Conservation (phyloP, 2,888 invertebrate species). For the Seladonia tumulorum region DNA sequence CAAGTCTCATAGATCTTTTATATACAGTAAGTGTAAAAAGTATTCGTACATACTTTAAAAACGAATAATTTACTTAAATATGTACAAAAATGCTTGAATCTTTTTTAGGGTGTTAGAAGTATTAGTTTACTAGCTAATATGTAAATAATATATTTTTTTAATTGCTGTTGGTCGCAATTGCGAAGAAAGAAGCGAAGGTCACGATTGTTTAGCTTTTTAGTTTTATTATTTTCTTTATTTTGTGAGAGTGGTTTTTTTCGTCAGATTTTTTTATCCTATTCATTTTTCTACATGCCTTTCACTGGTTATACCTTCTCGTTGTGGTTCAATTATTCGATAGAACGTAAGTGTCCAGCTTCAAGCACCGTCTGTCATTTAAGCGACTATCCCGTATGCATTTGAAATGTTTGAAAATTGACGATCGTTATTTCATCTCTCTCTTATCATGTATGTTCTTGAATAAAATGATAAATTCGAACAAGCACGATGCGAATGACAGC, state of each 20-base stretch:
- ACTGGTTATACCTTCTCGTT: not conserved
- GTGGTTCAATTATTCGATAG: not conserved
- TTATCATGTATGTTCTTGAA: not conserved
- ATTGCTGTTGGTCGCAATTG: no score
- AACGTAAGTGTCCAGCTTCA: not conserved
- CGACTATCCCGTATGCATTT: not conserved
- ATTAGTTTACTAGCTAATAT: no score
- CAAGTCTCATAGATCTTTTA: no score
- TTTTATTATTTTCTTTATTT: not conserved
- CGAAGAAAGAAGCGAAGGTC: no score
- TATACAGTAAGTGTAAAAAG: no score
- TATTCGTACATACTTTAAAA: no score
- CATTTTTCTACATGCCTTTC: not conserved
- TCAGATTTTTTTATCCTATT: no score
- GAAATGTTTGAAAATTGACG: not conserved
- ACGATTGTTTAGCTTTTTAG: no score
- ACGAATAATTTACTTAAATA: no score
- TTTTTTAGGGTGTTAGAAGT: no score
- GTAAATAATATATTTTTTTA: no score
- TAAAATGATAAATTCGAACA: not conserved
- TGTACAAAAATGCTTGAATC: no score
- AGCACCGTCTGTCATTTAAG: not conserved
- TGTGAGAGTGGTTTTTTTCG: not conserved
- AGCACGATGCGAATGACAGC: not conserved
- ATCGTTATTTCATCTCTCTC: not conserved